These are phyloP conservation scores for Isotomurus palustris DNA, from an alignment of 2,888 invertebrate species.

Conservation along the genomic window DNA sequence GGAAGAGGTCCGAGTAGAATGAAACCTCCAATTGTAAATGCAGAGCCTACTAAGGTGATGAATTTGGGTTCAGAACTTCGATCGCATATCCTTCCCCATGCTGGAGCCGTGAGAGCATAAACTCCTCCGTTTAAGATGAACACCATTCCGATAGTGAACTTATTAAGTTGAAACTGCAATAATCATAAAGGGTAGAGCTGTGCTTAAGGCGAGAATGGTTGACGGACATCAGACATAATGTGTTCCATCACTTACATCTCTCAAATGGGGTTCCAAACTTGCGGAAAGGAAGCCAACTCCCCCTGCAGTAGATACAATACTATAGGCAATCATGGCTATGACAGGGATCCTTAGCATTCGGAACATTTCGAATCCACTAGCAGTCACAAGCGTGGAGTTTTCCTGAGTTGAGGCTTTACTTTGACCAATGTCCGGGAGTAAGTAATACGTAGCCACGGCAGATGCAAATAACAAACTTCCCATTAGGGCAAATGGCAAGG, in stretches of 20 bases:
- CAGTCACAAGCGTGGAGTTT: slow-evolving; percentile 4
- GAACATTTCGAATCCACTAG: slow-evolving; percentile 53
- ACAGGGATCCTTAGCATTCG: slow-evolving; percentile 68
- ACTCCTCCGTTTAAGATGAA: slow-evolving; percentile 78
- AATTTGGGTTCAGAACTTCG: slow-evolving; percentile 63
- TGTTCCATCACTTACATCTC: slow-evolving; percentile 56
- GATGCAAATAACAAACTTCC: slow-evolving; percentile 50
- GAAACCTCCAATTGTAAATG: slow-evolving; percentile 65
- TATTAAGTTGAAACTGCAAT: slow-evolving; percentile 60
- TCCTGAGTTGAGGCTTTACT: neutral
- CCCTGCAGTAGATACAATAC: slow-evolving; percentile 71
- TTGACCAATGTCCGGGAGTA: slow-evolving; percentile 52
- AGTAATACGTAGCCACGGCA: slow-evolving; percentile 48
- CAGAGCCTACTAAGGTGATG: slow-evolving; percentile 63
- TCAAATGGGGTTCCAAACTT: slow-evolving; percentile 81
- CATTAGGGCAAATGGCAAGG: slow-evolving; percentile 51
- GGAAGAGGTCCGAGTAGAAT: slow-evolving; percentile 74
- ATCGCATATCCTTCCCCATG: slow-evolving; percentile 77
- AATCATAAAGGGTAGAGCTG: too few species aligned
- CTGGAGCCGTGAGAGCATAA: slow-evolving; percentile 72
- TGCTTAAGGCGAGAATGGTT: too few species aligned
- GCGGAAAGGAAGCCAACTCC: slow-evolving; percentile 84
- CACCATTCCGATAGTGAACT: slow-evolving; percentile 69
- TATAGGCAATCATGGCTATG: slow-evolving; percentile 63
- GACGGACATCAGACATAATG: too few species aligned